phyloP scores from a whole-genome alignment of 2,797 vertebrate species.

The Garrulus glandarius region DNA sequence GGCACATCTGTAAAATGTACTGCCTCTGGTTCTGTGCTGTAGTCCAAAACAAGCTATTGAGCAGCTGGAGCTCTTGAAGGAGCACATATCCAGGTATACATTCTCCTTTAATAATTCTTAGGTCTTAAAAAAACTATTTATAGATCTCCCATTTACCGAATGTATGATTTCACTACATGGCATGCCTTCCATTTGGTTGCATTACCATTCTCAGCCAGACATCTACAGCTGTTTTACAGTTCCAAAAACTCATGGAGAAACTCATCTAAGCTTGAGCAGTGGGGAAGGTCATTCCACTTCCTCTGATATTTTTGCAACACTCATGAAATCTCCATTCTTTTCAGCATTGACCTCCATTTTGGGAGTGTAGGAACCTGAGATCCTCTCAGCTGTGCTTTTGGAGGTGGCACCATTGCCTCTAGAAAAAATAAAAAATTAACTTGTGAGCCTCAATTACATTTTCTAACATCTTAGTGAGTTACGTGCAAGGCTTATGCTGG shows the following conservation, averaged over 20 bases:
- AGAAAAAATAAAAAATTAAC: not conserved
- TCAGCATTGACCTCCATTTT: not conserved
- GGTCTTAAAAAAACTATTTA: not conserved
- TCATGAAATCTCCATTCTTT: not conserved
- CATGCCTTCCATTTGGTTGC: not conserved
- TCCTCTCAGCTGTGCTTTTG: not conserved
- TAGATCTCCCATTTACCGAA: not conserved
- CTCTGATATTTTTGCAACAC: not conserved
- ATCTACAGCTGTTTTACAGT: not conserved
- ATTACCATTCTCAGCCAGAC: not conserved
- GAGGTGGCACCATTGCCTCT: not conserved
- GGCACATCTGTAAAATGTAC: not conserved
- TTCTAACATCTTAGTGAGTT: not conserved
- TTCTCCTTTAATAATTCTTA: not conserved
- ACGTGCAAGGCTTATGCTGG: not conserved
- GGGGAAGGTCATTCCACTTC: not conserved
- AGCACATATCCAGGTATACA: not conserved
- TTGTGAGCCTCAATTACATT: not conserved
- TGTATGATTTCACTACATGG: not conserved
- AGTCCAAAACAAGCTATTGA: constrained; percentile 13
- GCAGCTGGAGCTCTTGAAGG: not conserved
- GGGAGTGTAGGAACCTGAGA: not conserved
- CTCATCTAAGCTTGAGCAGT: not conserved
- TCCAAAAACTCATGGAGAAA: not conserved
- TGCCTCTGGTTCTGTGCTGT: not conserved